Evolutionary conservation across 2,888 invertebrate species (phyloP).

Genomic region (Agriopis leucophaearia): DNA sequence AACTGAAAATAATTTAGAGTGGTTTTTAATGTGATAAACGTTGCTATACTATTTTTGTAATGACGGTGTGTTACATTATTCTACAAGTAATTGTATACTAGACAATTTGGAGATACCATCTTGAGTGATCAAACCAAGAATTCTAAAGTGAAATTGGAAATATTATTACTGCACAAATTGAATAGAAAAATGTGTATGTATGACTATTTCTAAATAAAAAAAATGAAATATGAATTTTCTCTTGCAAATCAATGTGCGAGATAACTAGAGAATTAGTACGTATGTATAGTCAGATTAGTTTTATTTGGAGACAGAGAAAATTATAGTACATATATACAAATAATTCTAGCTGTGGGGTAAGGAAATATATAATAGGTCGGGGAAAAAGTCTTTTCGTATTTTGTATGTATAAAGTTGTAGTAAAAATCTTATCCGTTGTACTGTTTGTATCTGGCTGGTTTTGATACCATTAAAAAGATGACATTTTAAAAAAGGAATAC

Average conservation of each 20-base stretch:
- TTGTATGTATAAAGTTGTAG: too few species aligned
- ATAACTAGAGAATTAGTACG: not conserved
- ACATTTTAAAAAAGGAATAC: too few species aligned
- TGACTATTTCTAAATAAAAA: not conserved
- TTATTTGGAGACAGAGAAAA: conserved; percentile 5
- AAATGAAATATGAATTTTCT: not conserved
- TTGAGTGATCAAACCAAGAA: not conserved
- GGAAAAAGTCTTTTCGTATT: too few species aligned
- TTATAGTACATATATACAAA: not conserved
- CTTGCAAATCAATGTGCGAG: not conserved
- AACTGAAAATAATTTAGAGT: not conserved
- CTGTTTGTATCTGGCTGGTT: too few species aligned
- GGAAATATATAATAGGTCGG: not conserved
- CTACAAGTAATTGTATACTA: not conserved
- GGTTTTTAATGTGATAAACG: not conserved
- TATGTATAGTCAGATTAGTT: not conserved
- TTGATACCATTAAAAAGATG: too few species aligned
- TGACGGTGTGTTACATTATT: not conserved
- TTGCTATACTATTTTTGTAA: not conserved
- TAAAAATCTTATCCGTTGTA: too few species aligned
- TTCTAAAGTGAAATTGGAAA: not conserved
- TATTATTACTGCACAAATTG: not conserved
- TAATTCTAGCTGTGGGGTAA: not conserved
- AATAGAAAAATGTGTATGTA: not conserved
- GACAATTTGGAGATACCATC: not conserved